Evolutionary conservation across 2,797 vertebrate species (phyloP).

Genomic region (Lophius americanus): DNA sequence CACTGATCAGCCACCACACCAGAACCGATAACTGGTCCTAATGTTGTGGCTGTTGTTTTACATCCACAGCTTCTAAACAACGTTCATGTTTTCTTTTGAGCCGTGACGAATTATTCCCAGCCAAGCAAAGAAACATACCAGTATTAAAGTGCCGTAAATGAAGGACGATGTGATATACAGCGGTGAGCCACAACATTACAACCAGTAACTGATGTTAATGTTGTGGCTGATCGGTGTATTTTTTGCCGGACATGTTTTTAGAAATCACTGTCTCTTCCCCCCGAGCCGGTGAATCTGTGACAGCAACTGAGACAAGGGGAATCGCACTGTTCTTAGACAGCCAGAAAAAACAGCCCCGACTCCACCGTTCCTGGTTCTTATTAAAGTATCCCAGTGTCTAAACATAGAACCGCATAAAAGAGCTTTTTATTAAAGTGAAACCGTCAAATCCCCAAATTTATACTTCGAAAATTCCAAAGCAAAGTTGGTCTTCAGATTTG

Average conservation of each 20-base stretch:
- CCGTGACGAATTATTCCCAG: no score
- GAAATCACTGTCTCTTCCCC: no score
- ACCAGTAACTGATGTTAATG: no score
- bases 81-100: no score
- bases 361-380: constrained; percentile 4
- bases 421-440: constrained; percentile 34
- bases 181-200: no score
- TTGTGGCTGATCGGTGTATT: no score
- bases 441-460: constrained; percentile 37
- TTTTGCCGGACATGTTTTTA: no score
- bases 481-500: constrained; percentile 9
- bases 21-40: background rate
- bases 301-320: background rate
- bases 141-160: no score
- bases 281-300: no score
- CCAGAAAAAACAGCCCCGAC: background rate
- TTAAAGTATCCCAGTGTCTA: constrained; percentile 32
- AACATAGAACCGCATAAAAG: constrained; percentile 32
- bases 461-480: constrained; percentile 1
- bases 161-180: no score
- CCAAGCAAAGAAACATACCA: no score
- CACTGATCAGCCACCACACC: background rate
- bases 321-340: constrained; percentile 9
- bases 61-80: no score
- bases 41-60: background rate